Percentiles rank a stretch among this genome's conserved stretches.
Conservation (phyloP, 2,113 vertebrate genomes). For the Desmodus rotundus region DNA sequence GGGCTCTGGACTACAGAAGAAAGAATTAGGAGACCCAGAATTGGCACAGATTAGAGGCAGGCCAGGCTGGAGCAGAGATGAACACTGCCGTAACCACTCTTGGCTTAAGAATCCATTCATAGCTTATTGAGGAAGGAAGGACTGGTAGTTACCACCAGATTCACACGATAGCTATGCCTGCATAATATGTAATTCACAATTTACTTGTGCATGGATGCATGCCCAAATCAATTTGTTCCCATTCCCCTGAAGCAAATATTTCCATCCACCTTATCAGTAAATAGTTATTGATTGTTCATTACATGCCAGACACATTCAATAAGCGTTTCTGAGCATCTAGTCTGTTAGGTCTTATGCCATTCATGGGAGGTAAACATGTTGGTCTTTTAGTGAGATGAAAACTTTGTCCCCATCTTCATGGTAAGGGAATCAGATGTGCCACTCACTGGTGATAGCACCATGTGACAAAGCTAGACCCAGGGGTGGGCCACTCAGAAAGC, state of each 20-base stretch:
- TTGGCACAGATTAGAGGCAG: background rate
- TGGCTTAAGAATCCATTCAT: background rate
- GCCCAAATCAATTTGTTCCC: background rate
- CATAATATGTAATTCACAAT: background rate
- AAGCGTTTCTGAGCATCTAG: background rate
- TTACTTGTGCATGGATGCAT: background rate
- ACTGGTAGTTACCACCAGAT: background rate
- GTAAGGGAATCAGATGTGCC: background rate
- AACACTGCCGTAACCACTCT: too few relatives aligned
- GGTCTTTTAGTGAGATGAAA: background rate
- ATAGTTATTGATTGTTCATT: background rate
- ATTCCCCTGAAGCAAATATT: conserved; percentile 17
- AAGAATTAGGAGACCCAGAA: background rate
- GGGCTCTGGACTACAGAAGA: background rate
- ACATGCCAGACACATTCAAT: background rate
- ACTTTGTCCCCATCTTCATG: background rate
- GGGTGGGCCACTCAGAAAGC: fast-evolving
- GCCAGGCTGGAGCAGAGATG: background rate
- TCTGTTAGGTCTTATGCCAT: background rate
- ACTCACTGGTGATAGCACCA: fast-evolving
- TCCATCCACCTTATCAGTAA: background rate
- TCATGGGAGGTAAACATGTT: background rate
- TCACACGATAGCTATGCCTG: fast-evolving
- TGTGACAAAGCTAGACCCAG: background rate
- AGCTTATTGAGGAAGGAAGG: background rate